Base-by-base conservation (phyloP, 2,888 invertebrate species). In the Rapana venosa region DNA sequence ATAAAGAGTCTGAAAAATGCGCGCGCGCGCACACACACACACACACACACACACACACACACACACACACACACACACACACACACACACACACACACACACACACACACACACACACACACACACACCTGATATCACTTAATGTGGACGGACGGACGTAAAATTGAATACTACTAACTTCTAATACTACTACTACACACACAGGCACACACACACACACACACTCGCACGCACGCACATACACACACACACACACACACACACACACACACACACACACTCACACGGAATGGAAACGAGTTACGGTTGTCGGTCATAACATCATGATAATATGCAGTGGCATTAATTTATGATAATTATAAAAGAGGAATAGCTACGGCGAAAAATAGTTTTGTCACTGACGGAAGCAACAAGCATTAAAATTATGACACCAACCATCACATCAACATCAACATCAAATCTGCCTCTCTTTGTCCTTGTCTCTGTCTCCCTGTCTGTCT, bases 211-310 rank as follows among this genome's bases (percentile, higher is more conserved):
- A 74, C 74, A 30, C 74, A 74, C 74, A 30, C 74, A 74, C 74
- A 74, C 74, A 74, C 74, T 2, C 74, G n/a, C 74, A n/a, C 74
- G 32, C 79, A 32, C 79, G 32, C 79, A 32, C 79, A 35, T 15
- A 32, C 79, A 32, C 79, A 79, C 79, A 32, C 79, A 79, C 79
- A 79, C 79, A 79, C 79, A 79, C 79, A 79, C 79, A 79, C 79
- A 79, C 35, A 35, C 79, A 79, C 35, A 35, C 35, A 35, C 79
- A 11, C 32, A 35, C 79, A 79, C 66, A 66, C 66, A 66, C 66
- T 6, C 26, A 22, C 66, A 66, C 26, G 13, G 2, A 66, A 22
- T 66, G 2, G 17, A 66, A 66, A 66, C 1, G 66, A 66, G 17
- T 66, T 22, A 66, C 13, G 17, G 13, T 66, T 66, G 66, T 22